phyloP scores from a whole-genome alignment of 2,888 invertebrate genomes.

The Drosophila subsilvestris region DNA sequence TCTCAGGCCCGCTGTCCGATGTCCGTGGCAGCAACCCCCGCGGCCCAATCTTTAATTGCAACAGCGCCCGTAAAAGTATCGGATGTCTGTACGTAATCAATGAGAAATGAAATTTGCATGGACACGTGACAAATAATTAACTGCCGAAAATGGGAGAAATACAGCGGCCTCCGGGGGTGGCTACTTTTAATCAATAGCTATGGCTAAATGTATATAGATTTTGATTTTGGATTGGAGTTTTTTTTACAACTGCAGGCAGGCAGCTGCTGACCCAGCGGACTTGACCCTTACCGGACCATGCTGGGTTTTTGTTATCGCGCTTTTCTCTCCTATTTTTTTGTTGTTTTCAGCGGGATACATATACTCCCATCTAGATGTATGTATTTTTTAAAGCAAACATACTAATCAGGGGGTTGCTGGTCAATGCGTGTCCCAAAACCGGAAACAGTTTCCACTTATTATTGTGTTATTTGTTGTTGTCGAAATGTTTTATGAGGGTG shows the following conservation, averaged over 20 bases:
- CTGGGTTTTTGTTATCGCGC: slow-evolving; percentile 48
- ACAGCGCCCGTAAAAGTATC: slow-evolving; percentile 63
- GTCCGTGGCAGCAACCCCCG: slow-evolving; percentile 12
- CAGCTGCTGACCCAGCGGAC: slow-evolving; percentile 68
- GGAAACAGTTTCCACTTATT: slow-evolving; percentile 49
- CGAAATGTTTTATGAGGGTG: slow-evolving; percentile 65
- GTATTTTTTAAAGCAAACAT: slow-evolving; percentile 70
- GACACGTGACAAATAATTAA: slow-evolving; percentile 82
- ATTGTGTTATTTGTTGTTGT: slow-evolving; percentile 26
- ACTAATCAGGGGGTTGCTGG: slow-evolving; percentile 69
- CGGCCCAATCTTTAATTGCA: slow-evolving; percentile 66
- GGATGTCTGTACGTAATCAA: slow-evolving; percentile 73
- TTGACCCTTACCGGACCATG: slow-evolving; percentile 75
- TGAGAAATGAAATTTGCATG: slow-evolving; percentile 78
- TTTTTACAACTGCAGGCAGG: slow-evolving; percentile 60
- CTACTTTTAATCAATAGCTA: slow-evolving; percentile 54
- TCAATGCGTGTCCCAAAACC: slow-evolving; percentile 47
- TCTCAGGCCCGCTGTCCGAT: slow-evolving; percentile 25
- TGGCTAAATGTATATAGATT: slow-evolving; percentile 30
- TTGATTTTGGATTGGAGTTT: slow-evolving; percentile 7
- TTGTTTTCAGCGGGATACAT: slow-evolving; percentile 8
- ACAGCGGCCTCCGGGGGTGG: slow-evolving; percentile 27
- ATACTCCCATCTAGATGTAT: slow-evolving; percentile 20
- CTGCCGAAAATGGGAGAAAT: slow-evolving; percentile 25
- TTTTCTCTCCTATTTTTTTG: slow-evolving; percentile 25